Evolutionary conservation across 2,888 invertebrate species (phyloP).

Genomic region (Rhyacophila evoluta): DNA sequence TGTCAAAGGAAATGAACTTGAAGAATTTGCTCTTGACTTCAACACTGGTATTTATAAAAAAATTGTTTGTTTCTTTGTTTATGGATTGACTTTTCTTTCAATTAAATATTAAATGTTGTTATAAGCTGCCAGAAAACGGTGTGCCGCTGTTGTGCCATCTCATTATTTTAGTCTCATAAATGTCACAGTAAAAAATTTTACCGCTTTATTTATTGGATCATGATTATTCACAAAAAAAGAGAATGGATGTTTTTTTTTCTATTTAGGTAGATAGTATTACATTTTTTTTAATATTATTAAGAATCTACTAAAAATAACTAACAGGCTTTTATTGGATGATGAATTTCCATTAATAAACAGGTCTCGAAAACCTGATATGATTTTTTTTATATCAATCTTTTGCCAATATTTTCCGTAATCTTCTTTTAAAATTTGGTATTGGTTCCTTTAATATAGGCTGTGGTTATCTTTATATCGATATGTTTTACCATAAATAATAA

Average conservation of each 20-base stretch:
- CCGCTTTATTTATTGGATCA: neutral
- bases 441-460: constrained; percentile 42
- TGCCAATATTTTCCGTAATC: constrained; percentile 23
- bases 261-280: neutral
- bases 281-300: constrained; percentile 26
- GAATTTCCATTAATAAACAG: constrained; percentile 3
- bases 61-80: neutral
- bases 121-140: constrained; percentile 8
- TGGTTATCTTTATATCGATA: constrained; percentile 40
- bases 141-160: neutral
- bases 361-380: neutral
- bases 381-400: constrained; percentile 12
- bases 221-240: neutral
- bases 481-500: constrained; percentile 27
- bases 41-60: constrained; percentile 81
- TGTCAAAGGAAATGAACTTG: constrained; percentile 82
- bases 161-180: constrained; percentile 1
- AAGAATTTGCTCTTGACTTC: constrained; percentile 92
- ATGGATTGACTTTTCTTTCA: neutral
- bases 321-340: constrained; percentile 40
- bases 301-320: constrained; percentile 42
- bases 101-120: neutral
- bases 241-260: constrained; percentile 16
- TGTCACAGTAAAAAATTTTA: neutral
- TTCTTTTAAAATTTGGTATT: constrained; percentile 41